These are phyloP conservation scores for roundworm (Caenorhabditis elegans) DNA, from an alignment of 1,140 invertebrate species.

Conservation along the genomic window DNA sequence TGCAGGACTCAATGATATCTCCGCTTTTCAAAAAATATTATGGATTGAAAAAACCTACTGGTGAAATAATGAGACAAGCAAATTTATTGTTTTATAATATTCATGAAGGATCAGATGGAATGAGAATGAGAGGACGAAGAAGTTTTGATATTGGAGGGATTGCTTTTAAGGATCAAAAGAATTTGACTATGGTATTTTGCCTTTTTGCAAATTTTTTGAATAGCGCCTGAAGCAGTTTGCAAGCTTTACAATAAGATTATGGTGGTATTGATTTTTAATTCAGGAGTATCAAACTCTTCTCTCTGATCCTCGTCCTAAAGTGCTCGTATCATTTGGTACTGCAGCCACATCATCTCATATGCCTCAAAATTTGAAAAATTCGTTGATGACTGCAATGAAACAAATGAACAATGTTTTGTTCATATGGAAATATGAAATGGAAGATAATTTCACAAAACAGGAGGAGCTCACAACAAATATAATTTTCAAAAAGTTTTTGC, in stretches of 20 bases:
- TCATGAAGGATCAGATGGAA: slow-evolving; percentile 24
- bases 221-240: no score
- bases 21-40: not conserved
- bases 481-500: slow-evolving; percentile 34
- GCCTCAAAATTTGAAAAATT: slow-evolving; percentile 13
- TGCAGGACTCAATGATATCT: not conserved
- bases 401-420: slow-evolving; percentile 31
- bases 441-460: slow-evolving; percentile 19
- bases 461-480: slow-evolving; percentile 24
- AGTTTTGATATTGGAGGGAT: slow-evolving; percentile 32
- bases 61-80: not conserved
- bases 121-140: slow-evolving; percentile 19
- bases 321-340: slow-evolving; percentile 41
- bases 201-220: not conserved
- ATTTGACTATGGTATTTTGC: slow-evolving; percentile 25
- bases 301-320: not conserved
- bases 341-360: slow-evolving; percentile 31
- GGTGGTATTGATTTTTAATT: no score
- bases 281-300: not conserved
- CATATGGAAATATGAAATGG: slow-evolving; percentile 44
- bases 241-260: no score
- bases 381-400: slow-evolving; percentile 21
- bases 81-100: slow-evolving; percentile 16
- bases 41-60: not conserved
- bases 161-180: slow-evolving; percentile 35